Evolutionary conservation across 1,140 invertebrate species (phyloP).

Genomic region (Aporrectodea caliginosa): DNA sequence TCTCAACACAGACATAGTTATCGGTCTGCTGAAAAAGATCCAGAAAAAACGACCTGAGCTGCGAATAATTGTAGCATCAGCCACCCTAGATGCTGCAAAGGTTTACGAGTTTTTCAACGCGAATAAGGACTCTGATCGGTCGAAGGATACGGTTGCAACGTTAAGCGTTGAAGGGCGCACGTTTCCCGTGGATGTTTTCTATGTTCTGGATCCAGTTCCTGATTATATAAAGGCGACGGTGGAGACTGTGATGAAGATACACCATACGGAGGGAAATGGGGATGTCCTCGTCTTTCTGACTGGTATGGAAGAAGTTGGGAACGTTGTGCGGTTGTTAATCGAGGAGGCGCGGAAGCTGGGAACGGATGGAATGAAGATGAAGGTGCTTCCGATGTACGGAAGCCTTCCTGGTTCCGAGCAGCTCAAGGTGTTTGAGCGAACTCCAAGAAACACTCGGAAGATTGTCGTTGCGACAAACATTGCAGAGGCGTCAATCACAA

Average conservation of each 20-base stretch:
- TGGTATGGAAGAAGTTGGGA: slow-evolving; percentile 60
- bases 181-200: slow-evolving; percentile 84
- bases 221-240: slow-evolving; percentile 85
- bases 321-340: slow-evolving; percentile 47
- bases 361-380: slow-evolving; percentile 60
- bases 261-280: slow-evolving; percentile 67
- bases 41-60: slow-evolving; percentile 76
- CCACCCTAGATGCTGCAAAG: slow-evolving; percentile 87
- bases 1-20: slow-evolving; percentile 85
- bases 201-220: slow-evolving; percentile 72
- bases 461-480: slow-evolving; percentile 95
- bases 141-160: slow-evolving; percentile 70
- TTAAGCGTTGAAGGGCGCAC: slow-evolving; percentile 83
- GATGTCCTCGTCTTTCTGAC: slow-evolving; percentile 90
- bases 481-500: slow-evolving; percentile 91
- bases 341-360: slow-evolving; percentile 44
- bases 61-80: slow-evolving; percentile 85
- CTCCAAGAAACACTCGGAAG: slow-evolving; percentile 73
- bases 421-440: slow-evolving; percentile 79
- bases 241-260: slow-evolving; percentile 84
- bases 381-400: slow-evolving; percentile 88
- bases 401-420: slow-evolving; percentile 73
- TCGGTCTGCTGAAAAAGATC: slow-evolving; percentile 87
- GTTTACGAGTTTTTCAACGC: slow-evolving; percentile 57
- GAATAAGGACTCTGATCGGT: slow-evolving; percentile 57